Percentiles rank a stretch among this genome's conserved stretches.
Evolutionary conservation across 2,113 vertebrate genomes (phyloP).

Genomic region (Gallinago paraguaiae): DNA sequence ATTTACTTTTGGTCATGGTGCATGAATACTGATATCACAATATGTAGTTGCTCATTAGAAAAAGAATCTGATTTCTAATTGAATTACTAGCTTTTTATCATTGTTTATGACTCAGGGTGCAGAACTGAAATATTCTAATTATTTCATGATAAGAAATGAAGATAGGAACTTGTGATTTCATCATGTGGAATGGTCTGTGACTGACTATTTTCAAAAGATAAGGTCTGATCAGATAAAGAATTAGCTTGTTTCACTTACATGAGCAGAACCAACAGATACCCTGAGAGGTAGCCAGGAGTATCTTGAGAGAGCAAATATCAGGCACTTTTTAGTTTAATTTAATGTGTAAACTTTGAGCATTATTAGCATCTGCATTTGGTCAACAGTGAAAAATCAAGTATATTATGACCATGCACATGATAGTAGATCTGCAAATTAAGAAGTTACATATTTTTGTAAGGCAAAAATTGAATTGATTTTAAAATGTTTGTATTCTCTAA

Average conservation of each 20-base stretch:
- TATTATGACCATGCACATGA: background rate
- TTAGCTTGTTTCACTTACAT: background rate
- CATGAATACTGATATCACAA: slow-evolving; percentile 1
- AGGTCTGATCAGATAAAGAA: slow-evolving; percentile 3
- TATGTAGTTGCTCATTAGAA: background rate
- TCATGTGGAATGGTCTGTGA: background rate
- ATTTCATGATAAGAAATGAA: slow-evolving; percentile 10
- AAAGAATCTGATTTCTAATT: slow-evolving; percentile 19
- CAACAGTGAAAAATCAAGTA: background rate
- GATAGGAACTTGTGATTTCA: background rate
- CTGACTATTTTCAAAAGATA: background rate
- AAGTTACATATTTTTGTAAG: background rate
- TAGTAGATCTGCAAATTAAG: background rate
- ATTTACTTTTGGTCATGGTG: background rate
- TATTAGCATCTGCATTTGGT: background rate
- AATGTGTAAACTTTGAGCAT: background rate
- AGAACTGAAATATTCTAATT: slow-evolving; percentile 35
- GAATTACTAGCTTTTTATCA: slow-evolving; percentile 23
- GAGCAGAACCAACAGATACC: background rate
- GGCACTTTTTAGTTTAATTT: background rate
- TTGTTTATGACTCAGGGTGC: background rate
- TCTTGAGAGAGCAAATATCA: background rate
- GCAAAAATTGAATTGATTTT: background rate
- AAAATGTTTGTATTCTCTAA: background rate
- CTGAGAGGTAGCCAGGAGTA: background rate